phyloP scores from a whole-genome alignment of 2,113 vertebrate species.

The Ceyx cyanopectus region DNA sequence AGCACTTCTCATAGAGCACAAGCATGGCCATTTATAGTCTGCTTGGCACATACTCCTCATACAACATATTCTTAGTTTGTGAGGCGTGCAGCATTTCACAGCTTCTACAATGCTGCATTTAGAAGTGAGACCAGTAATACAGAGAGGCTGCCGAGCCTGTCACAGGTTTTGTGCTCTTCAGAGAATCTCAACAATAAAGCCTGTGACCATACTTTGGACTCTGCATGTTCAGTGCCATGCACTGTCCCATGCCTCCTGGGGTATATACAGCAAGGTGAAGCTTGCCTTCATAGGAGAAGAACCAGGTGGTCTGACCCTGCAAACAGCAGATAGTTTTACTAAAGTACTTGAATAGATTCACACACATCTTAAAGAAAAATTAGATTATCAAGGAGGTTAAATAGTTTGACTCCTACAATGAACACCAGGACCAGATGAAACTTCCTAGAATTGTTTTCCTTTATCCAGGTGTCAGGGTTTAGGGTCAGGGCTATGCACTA shows the following conservation, averaged over 20 bases:
- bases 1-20: neutral
- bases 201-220: neutral
- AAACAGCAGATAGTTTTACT: neutral
- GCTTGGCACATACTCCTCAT: neutral
- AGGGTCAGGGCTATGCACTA: too few species aligned
- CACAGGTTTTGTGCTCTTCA: neutral
- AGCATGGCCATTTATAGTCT: neutral
- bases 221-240: neutral
- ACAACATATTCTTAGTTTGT: neutral
- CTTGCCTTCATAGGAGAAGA: fast-evolving
- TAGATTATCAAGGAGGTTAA: neutral
- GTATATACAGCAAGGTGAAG: neutral
- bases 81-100: neutral
- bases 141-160: neutral
- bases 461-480: neutral
- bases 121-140: neutral
- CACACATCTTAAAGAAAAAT: neutral
- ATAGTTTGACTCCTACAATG: neutral
- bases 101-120: neutral
- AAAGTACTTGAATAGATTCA: neutral
- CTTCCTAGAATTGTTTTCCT: neutral
- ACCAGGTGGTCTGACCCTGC: neutral
- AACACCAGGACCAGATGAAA: neutral
- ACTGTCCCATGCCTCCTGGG: fast-evolving
- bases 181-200: neutral